Base-by-base conservation (phyloP, 2,888 invertebrate genomes). In the Pseudococcus viburni region DNA sequence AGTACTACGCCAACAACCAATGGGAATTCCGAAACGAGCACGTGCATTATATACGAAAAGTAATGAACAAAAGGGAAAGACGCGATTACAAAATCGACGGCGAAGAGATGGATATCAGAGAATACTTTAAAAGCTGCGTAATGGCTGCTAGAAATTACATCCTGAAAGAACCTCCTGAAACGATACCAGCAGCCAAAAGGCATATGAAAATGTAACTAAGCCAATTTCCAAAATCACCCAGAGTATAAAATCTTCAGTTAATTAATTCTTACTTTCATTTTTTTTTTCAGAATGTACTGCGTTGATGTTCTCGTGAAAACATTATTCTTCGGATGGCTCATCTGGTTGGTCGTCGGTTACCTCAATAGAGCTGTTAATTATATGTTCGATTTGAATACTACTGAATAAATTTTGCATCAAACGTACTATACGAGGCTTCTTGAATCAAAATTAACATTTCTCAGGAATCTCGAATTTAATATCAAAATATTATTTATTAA, bases 1-100 rank as follows among this genome's bases (percentile, higher is more conserved):
- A 97, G 91, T 98, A 97, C 91, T 98, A 98, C 92, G 97, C 97
- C 0, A 96, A 96, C 91, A 96, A 96, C 91, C 96, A 97, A 89
- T 98, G 98, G 98, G 95, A 96, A 91, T 97, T 97, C 91, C 94
- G 94, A 80, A 96, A 96, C 26, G 93, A 94, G 85, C 94, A 94
- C 89, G 93, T 95, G 0, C 91, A 94, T 11, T 91, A 92, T 9
- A 90, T 95, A 0, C 92, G 96, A 48, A 91, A 92, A 2, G 91
- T 92, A 7, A 92, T 96, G 90, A 96, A 96, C 91, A 92, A 93
- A 0, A 92, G 92, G 88, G 96, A 96, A 91, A 92, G 93, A 80
- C 90, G 92, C 6, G 94, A 93, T 51, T 96, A 96, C 91, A 94
- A 95, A 89, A 92, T 96, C 0, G 95, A 96, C 90, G 94, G 95